These are phyloP conservation scores for Noctua comes DNA, from an alignment of 2,888 invertebrate species.

Conservation along the genomic window DNA sequence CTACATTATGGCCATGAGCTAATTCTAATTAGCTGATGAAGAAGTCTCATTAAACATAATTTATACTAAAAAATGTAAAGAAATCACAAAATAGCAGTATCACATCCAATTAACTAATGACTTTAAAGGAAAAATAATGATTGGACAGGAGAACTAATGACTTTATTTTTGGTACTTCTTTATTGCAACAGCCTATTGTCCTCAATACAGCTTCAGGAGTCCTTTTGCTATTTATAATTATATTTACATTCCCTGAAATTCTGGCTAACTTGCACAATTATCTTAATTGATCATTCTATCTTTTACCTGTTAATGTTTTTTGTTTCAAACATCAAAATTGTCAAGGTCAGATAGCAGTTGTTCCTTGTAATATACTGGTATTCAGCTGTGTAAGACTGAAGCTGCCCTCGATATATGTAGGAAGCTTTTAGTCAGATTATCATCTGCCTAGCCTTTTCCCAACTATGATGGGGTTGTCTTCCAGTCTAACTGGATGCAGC, in stretches of 20 bases:
- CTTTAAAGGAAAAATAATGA: slow-evolving; percentile 3
- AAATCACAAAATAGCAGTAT: too few relatives aligned
- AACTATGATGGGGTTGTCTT: too few relatives aligned
- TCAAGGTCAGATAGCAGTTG: neutral
- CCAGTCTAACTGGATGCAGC: too few relatives aligned
- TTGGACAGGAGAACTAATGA: neutral
- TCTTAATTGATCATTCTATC: neutral
- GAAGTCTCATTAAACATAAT: slow-evolving; percentile 1
- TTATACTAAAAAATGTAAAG: too few relatives aligned
- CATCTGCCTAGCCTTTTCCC: too few relatives aligned
- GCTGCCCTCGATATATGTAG: neutral
- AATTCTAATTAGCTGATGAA: slow-evolving; percentile 5
- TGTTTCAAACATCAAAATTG: neutral
- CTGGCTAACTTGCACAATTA: neutral
- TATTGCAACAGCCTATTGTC: neutral
- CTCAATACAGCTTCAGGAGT: neutral
- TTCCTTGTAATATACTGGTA: neutral
- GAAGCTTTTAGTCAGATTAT: neutral
- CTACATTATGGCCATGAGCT: slow-evolving; percentile 22
- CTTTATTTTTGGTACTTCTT: neutral
- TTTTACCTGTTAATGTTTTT: neutral
- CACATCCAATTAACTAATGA: neutral
- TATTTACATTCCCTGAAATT: neutral
- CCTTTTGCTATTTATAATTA: neutral
- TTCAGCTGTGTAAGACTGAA: neutral